Percentiles rank a stretch among this genome's conserved stretches.
phyloP scores from a whole-genome alignment of 2,113 vertebrate species.

The Delphinapterus leucas region DNA sequence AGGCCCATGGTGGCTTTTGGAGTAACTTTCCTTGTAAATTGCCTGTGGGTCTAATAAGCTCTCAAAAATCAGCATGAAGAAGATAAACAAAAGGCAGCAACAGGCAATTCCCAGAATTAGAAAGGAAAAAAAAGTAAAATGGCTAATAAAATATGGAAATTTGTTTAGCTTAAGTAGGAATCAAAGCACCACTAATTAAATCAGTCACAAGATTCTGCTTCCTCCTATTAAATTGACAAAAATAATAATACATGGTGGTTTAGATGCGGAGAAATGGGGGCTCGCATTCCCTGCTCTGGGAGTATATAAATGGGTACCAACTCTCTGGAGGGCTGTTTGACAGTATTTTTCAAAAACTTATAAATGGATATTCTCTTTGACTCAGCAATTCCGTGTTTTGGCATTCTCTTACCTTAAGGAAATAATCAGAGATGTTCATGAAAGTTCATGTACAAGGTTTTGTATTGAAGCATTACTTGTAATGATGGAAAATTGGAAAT shows the following conservation, averaged over 20 bases:
- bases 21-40: conserved; percentile 17
- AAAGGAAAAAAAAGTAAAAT: not conserved
- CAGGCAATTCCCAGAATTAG: conserved; percentile 36
- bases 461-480: not conserved
- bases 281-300: not conserved
- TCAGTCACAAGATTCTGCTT: conserved; percentile 52
- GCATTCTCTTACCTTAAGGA: conserved; percentile 54
- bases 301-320: not conserved
- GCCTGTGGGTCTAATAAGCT: conserved; percentile 4
- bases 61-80: conserved; percentile 21
- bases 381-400: not conserved
- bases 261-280: not conserved
- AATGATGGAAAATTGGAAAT: conserved; percentile 33
- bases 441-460: not conserved
- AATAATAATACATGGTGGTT: not conserved
- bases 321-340: not conserved
- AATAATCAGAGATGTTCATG: conserved; percentile 41
- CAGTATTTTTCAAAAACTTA: not conserved
- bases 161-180: conserved; percentile 55
- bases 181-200: conserved; percentile 58
- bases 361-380: not conserved
- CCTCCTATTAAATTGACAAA: conserved; percentile 27
- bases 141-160: conserved; percentile 62
- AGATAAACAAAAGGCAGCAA: conserved; percentile 52
- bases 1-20: not conserved